Evolutionary conservation across 2,888 invertebrate genomes (phyloP).

Genomic region (Pheosia gnoma): DNA sequence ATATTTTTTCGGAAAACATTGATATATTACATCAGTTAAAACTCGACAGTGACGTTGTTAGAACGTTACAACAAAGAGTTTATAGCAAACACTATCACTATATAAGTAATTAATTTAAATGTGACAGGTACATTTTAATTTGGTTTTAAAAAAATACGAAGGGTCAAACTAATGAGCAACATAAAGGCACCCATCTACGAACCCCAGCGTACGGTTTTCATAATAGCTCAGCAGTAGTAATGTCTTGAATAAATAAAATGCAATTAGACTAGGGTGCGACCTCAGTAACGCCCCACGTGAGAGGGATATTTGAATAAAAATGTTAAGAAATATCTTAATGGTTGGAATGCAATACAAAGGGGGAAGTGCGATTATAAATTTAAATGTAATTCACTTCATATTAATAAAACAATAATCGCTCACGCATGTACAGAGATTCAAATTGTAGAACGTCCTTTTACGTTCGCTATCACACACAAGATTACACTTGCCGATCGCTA

Average conservation of each 20-base stretch:
- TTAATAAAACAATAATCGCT: slow-evolving; percentile 27
- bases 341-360: slow-evolving; percentile 34
- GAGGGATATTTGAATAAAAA: slow-evolving; percentile 52
- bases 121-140: too few relatives aligned
- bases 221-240: slow-evolving; percentile 53
- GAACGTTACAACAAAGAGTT: too few relatives aligned
- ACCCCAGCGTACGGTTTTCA: slow-evolving; percentile 42
- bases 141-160: too few relatives aligned
- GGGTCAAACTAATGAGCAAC: slow-evolving; percentile 60
- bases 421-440: slow-evolving; percentile 31
- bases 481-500: too few relatives aligned
- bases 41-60: slow-evolving; percentile 22
- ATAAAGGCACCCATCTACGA: slow-evolving; percentile 32
- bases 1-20: slow-evolving; percentile 35
- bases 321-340: slow-evolving; percentile 51
- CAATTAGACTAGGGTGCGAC: slow-evolving; percentile 69
- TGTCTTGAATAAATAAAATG: slow-evolving; percentile 80
- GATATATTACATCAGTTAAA: slow-evolving; percentile 32
- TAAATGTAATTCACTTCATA: slow-evolving; percentile 45
- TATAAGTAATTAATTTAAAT: too few relatives aligned
- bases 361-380: slow-evolving; percentile 55
- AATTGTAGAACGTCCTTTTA: not conserved
- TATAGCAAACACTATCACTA: too few relatives aligned
- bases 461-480: too few relatives aligned
- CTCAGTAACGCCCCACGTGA: slow-evolving; percentile 47